phyloP scores from a whole-genome alignment of 2,888 invertebrate species.

The Hypolimnas misippus region DNA sequence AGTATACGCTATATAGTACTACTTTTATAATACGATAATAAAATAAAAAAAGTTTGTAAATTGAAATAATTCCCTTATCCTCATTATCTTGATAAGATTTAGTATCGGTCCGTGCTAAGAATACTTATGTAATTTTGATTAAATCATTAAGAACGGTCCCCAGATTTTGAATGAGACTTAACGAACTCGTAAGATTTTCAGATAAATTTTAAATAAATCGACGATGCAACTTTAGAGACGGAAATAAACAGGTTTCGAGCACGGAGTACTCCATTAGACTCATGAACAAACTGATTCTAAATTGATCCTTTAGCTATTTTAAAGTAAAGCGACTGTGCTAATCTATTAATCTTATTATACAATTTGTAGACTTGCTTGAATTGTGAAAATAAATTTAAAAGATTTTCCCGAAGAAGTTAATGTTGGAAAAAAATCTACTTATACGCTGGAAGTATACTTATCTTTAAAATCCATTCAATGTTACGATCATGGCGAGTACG shows the following conservation, averaged over 20 bases:
- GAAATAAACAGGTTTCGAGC: conserved; percentile 1
- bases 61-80: neutral
- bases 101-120: neutral
- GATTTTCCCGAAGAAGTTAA: neutral
- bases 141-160: neutral
- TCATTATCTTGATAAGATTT: conserved; percentile 1
- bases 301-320: neutral
- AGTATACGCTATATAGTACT: too few relatives aligned
- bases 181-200: conserved; percentile 4
- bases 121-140: conserved; percentile 6
- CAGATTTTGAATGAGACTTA: neutral
- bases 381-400: neutral
- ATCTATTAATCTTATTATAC: neutral
- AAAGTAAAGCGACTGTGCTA: neutral
- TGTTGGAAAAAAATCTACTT: neutral
- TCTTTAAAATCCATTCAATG: conserved; percentile 5
- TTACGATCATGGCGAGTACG: conserved; percentile 17
- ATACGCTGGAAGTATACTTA: neutral
- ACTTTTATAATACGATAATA: too few relatives aligned
- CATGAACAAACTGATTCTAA: neutral
- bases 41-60: too few relatives aligned
- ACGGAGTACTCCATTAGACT: neutral
- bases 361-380: neutral
- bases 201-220: conserved; percentile 1
- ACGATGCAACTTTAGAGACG: neutral